These are phyloP conservation scores for Yponomeuta malinellus DNA, from an alignment of 2,888 invertebrate species.

Conservation along the genomic window DNA sequence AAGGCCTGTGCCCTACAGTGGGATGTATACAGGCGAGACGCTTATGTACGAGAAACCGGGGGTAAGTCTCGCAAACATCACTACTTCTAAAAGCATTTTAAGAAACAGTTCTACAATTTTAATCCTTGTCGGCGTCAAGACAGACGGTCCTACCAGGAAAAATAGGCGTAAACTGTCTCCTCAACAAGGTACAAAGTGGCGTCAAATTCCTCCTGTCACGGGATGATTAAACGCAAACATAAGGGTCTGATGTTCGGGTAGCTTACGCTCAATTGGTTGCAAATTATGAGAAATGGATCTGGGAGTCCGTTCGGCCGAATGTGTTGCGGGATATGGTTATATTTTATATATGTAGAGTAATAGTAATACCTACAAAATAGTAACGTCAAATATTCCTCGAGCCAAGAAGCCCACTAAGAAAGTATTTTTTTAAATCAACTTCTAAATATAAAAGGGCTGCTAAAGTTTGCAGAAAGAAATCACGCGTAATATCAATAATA, in stretches of 20 bases:
- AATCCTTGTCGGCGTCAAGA: neutral
- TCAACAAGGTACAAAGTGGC: neutral
- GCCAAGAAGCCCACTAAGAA: no score
- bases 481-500: no score
- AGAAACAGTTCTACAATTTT: neutral
- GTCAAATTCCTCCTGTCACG: slow-evolving; percentile 8
- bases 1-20: no score
- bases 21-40: no score
- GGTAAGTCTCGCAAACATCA: no score
- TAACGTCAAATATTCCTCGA: no score
- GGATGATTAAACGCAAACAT: slow-evolving; percentile 8
- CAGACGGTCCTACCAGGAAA: neutral
- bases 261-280: slow-evolving; percentile 46
- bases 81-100: no score
- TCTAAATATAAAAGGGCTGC: no score
- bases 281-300: slow-evolving; percentile 35
- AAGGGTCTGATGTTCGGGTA: slow-evolving; percentile 26
- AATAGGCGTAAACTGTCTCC: neutral
- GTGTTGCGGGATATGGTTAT: slow-evolving; percentile 24
- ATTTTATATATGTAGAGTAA: neutral
- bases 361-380: no score
- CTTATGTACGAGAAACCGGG: no score
- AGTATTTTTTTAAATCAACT: no score
- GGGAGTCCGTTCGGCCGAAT: slow-evolving; percentile 21
- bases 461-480: no score